These are phyloP conservation scores for Acrocephalus arundinaceus DNA, from an alignment of 2,113 vertebrate species.

Conservation along the genomic window DNA sequence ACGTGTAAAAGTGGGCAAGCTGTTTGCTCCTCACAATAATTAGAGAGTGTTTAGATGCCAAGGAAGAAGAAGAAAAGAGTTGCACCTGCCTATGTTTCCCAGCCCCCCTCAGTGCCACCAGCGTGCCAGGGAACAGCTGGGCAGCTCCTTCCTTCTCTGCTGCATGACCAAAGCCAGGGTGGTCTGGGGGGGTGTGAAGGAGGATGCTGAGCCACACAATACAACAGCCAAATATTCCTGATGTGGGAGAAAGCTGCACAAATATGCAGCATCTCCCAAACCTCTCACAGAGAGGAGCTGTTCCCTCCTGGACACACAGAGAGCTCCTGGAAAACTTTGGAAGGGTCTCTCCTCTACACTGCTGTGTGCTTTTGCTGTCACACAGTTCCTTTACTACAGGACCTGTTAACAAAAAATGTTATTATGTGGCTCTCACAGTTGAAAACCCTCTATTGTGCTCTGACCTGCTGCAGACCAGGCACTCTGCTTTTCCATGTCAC, in stretches of 20 bases:
- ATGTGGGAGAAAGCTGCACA: background rate
- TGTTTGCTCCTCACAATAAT: conserved; percentile 42
- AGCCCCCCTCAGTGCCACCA: background rate
- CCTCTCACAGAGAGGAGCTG: background rate
- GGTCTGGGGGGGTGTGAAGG: background rate
- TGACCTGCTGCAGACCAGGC: background rate
- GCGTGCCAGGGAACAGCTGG: background rate
- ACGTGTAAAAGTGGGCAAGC: conserved; percentile 61
- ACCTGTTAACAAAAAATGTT: background rate
- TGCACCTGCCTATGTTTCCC: conserved; percentile 21
- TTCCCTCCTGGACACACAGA: background rate
- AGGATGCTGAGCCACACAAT: background rate
- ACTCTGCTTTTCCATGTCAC: background rate
- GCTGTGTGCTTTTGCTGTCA: background rate
- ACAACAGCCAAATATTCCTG: background rate
- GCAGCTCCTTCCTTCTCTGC: background rate
- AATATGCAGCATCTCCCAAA: background rate
- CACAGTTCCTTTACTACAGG: background rate
- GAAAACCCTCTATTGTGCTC: background rate
- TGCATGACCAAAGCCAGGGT: background rate
- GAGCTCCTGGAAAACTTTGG: background rate
- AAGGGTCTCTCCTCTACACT: background rate
- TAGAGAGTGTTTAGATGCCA: conserved; percentile 15
- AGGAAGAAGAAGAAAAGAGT: conserved; percentile 29
- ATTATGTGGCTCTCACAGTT: background rate